Base-by-base conservation (phyloP, 2,797 vertebrate species). In the Oceanodroma leucorhoa region DNA sequence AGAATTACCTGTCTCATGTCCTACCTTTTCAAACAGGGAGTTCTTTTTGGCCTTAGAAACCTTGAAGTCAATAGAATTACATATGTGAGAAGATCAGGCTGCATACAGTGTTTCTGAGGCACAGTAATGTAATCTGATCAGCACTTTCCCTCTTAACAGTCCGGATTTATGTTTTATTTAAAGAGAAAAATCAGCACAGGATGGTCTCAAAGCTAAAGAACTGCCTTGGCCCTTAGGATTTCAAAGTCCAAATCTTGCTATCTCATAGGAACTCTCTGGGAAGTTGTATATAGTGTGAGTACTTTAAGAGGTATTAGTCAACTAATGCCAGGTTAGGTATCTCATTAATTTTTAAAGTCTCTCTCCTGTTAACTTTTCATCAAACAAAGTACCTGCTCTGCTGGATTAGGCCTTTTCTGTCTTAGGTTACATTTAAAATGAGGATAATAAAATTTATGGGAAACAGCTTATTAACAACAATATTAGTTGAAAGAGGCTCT, bases 221-320 rank as follows among this genome's bases (percentile, higher is more conserved):
- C 15, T 82, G 13, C 12, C 20, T 66, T 77, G 62, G 11, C 23
- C 19, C 6, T 45, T 40, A 36, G 15, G 43, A 90, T 79, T 72
- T 87, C 15, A 24, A 75, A 91, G 10, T 66, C 23, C 26, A 75
- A 58, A 70, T 38, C 61, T 82, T 76, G 29, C 11, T 82, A 43
- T 67, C 89, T 79, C 60, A 48, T 24, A 50, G 46, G 54, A 70
- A 29, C n/a, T 89, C 26, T 60, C 67, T 75, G 17, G 20, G 41
- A 70, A 89, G 9, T 51, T 90, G 22, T 58, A 71, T 70, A 60
- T 30, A 80, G 29, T 11, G 26, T 62, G 61, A 94, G 23, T 76
- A 87, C 83, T 92, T 96, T 84, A 94, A 89, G 53, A 87, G 5
- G 10, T 61, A 87, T 89, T 87, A 75, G 53, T 89, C 57, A 93